Conservation (phyloP, 2,888 invertebrate species). For the Nipponacmea schrenckii region DNA sequence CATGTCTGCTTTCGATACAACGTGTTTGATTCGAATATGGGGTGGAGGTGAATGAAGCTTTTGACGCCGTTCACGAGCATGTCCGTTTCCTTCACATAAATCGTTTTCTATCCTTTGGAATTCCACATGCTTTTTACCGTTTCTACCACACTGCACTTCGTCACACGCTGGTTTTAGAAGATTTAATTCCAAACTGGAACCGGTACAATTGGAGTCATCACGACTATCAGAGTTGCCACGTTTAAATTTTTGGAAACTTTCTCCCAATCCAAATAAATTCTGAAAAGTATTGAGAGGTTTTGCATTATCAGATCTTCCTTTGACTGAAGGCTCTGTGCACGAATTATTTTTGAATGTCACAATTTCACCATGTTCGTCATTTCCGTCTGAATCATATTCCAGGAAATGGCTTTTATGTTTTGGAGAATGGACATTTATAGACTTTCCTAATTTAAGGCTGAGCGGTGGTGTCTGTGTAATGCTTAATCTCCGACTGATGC, state of each 20-base stretch:
- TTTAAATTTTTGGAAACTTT: background rate
- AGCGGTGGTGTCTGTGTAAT: slow-evolving; percentile 10
- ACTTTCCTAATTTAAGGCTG: background rate
- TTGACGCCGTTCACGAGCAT: background rate
- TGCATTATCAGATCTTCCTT: background rate
- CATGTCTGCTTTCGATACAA: background rate
- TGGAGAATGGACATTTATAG: background rate
- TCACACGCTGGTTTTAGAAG: background rate
- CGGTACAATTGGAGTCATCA: background rate
- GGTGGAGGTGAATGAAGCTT: background rate
- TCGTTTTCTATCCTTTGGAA: background rate
- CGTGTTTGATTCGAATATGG: background rate
- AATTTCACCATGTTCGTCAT: background rate
- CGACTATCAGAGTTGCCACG: background rate
- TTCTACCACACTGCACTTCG: background rate
- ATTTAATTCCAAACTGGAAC: background rate
- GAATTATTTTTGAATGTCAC: background rate
- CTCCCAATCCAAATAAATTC: background rate
- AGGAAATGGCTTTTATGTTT: background rate
- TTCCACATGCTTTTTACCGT: background rate
- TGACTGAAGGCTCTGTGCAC: background rate
- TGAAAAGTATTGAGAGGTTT: background rate
- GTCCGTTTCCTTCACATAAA: background rate
- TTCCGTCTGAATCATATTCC: background rate
- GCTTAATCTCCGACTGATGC: slow-evolving; percentile 25